Conservation (phyloP, 2,888 invertebrate species). For the Heterodera filipjevi region DNA sequence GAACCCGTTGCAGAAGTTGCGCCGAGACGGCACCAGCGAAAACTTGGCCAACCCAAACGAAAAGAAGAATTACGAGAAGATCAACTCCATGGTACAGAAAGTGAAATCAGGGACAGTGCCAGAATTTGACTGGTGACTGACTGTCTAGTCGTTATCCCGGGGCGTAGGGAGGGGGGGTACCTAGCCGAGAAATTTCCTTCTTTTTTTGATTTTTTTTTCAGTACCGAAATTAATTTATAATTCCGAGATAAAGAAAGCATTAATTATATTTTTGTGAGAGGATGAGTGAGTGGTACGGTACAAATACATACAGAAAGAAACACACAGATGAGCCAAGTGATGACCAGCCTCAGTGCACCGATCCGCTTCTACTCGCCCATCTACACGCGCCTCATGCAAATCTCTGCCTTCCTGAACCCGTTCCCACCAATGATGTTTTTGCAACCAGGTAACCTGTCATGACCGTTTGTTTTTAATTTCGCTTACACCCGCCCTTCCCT, state of each 20-base stretch:
- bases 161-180: too few species aligned
- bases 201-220: too few species aligned
- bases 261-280: too few species aligned
- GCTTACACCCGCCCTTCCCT: neutral
- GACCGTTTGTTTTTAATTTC: too few species aligned
- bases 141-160: too few species aligned
- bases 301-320: neutral
- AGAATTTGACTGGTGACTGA: too few species aligned
- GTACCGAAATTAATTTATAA: too few species aligned
- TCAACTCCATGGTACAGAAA: slow-evolving; percentile 37
- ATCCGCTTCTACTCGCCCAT: slow-evolving; percentile 80
- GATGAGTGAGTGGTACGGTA: too few species aligned
- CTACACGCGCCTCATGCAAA: slow-evolving; percentile 94
- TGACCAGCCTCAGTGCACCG: slow-evolving; percentile 96
- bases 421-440: slow-evolving; percentile 96
- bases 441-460: slow-evolving; percentile 96
- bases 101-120: too few species aligned
- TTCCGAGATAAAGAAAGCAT: too few species aligned
- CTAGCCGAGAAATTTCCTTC: neutral
- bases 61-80: slow-evolving; percentile 77
- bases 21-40: slow-evolving; percentile 18
- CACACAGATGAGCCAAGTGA: slow-evolving; percentile 73
- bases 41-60: slow-evolving; percentile 75
- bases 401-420: slow-evolving; percentile 92
- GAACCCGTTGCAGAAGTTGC: slow-evolving; percentile 13